Base-by-base conservation (phyloP, 2,888 invertebrate genomes). In the Petrolisthes manimaculis region DNA sequence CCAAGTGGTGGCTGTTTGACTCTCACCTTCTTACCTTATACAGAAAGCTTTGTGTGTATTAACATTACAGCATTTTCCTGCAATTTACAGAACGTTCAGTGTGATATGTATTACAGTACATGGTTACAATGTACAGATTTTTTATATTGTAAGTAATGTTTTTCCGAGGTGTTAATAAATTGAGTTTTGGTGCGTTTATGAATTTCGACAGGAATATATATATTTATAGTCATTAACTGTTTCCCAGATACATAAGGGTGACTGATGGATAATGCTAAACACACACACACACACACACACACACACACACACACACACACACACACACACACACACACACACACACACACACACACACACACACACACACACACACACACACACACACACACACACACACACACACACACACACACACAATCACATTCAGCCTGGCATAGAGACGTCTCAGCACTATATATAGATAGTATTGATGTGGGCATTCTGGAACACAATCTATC, bases 321-420 rank as follows among this genome's bases (percentile, higher is more conserved):
- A 71, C 71, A 71, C 71, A 71, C 71, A 71, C 71, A 71, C 71
- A 71, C 71, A 71, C 71, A 8, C 71, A 71, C 71, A 71, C 71
- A 71, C 71, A 71, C 71, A 71, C 71, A 71, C 71, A 71, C 71
- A 14, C 71, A 71, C 18, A 71, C 71, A 14, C 71, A 71, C 71
- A 8, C 71, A 14, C 71, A 71, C 71, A 71, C 71, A 14, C 71
- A 71, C 71, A 71, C 71, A 14, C 71, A 71, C 71, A 71, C 71
- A 71, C 71, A 71, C 71, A 5, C 71, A 71, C 71, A 71, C 71
- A 71, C 71, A 71, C 71, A 5, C 71, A 5, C 74, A 74, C 74
- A 3, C 74, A 74, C 74, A 74, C 74, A 74, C 74, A 74, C 74
- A 74, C 21, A 74, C 74, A 74, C 74, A 21, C 5, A 74, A 61